Conservation (phyloP, 2,888 invertebrate genomes). For the Blastobasis adustella region DNA sequence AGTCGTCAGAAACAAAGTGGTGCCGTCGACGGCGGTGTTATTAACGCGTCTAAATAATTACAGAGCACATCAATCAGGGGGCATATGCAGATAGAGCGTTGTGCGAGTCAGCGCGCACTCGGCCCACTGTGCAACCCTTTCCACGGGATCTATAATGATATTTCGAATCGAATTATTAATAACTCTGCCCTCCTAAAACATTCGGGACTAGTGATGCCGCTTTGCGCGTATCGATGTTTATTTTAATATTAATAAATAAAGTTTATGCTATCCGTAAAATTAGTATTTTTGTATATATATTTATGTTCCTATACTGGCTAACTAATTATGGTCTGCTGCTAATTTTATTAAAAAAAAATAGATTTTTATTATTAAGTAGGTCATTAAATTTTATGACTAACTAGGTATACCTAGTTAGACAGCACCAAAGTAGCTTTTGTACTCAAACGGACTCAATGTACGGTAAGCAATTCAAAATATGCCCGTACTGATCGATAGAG, state of each 20-base stretch:
- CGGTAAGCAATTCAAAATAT: not conserved
- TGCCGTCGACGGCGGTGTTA: conserved; percentile 69
- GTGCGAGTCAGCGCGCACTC: conserved; percentile 69
- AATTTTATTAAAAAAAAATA: too few species aligned
- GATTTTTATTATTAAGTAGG: too few species aligned
- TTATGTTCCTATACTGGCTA: too few species aligned
- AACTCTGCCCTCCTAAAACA: conserved; percentile 33
- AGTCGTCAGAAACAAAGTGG: conserved; percentile 73
- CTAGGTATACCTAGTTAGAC: too few species aligned
- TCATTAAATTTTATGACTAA: too few species aligned
- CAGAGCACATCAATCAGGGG: conserved; percentile 73
- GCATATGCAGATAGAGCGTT: conserved; percentile 71
- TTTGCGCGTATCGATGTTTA: too few species aligned
- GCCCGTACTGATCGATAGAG: not conserved
- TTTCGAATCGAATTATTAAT: conserved; percentile 63
- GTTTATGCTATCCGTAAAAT: too few species aligned
- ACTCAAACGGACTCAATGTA: not conserved
- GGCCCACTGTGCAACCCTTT: conserved; percentile 70
- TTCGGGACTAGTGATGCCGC: conserved; percentile 13
- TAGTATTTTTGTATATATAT: too few species aligned
- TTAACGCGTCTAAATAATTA: conserved; percentile 75
- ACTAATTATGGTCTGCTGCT: too few species aligned
- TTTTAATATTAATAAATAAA: too few species aligned
- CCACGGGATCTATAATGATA: conserved; percentile 69
- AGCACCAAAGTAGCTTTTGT: too few species aligned